Evolutionary conservation across 2,888 invertebrate genomes (phyloP), one percentile per base, ranked within the genome.

Genomic region (Brachyptera risi): DNA sequence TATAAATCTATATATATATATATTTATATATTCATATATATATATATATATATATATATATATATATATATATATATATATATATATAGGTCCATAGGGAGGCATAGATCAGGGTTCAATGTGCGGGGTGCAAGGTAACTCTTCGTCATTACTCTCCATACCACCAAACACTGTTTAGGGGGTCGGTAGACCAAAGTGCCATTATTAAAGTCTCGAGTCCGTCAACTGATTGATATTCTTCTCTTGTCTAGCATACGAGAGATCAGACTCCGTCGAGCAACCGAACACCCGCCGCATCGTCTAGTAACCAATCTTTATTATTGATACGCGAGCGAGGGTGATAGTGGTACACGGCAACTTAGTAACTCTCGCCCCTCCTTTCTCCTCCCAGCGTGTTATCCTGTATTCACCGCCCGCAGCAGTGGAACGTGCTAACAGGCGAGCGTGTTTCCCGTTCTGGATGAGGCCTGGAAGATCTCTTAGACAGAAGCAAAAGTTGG

Each of bases 291-390:
- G 37, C 27, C 51, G 27, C 51, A 31, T 54, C 54, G 54, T 37
- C 54, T 37, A 54, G 54, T 54, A 54, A 54, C 54, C 54, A 54
- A 54, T 54, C 54, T 54, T 54, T 54, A 54, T 54, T 54, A 54
- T 54, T 54, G 54, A 54, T 54, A 54, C 54, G 47, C 47, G 47
- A 31, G 24, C 23, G 17, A 31, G 35, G 51, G 27, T n/a, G 27
- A 15, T 4, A 35, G 27, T 24, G 26, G 50, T 3, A 7, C 24
- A 24, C 47, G 47, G 24, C 23, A 24, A 47, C 47, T 42, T 42
- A 42, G 42, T 21, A 21, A 9, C 19, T 42, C 19, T 21, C 9
- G 21, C 42, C 47, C 47, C 35, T 19, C 15, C 31, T 4, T n/a
- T n/a, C 35, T 15, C 4, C n/a, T 4, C 44, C 11, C 17, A 21